A percentile compares a stretch with the other conserved stretches of the same genome.
Evolutionary conservation across 2,113 vertebrate species (phyloP).

Genomic region (Serilophus lunatus): DNA sequence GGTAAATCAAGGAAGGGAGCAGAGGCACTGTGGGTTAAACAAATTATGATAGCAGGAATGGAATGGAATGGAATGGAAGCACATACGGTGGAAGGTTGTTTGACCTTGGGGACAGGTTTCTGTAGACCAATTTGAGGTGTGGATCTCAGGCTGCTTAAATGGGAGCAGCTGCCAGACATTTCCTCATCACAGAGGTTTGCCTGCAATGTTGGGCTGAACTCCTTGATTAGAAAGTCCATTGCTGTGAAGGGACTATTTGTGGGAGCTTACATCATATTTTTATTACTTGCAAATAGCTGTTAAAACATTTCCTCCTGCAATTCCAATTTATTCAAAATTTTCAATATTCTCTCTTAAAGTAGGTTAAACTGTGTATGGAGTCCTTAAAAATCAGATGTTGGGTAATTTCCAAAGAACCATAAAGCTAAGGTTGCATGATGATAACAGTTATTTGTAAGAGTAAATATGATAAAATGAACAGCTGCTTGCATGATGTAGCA

Average conservation of each 20-base stretch:
- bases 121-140: not conserved
- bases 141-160: not conserved
- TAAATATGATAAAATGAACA: constrained; percentile 67
- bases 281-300: constrained; percentile 46
- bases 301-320: constrained; percentile 18
- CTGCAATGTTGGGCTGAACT: not conserved
- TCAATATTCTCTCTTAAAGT: constrained; percentile 32
- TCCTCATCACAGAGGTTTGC: not conserved
- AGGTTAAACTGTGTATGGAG: constrained; percentile 7
- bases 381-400: constrained; percentile 59
- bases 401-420: constrained; percentile 58
- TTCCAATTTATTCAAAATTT: constrained; percentile 51
- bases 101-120: not conserved
- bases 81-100: rapidly evolving
- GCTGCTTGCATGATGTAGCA: constrained; percentile 50
- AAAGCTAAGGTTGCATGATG: constrained; percentile 60
- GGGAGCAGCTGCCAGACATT: not conserved
- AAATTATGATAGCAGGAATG: not conserved
- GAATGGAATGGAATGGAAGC: not conserved
- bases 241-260: not conserved
- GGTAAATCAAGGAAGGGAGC: not conserved
- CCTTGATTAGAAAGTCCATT: not conserved
- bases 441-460: constrained; percentile 70
- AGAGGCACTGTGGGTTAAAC: not conserved
- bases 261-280: constrained; percentile 2